These are phyloP conservation scores for Prenolepis imparis DNA, from an alignment of 2,888 invertebrate species.

Conservation along the genomic window DNA sequence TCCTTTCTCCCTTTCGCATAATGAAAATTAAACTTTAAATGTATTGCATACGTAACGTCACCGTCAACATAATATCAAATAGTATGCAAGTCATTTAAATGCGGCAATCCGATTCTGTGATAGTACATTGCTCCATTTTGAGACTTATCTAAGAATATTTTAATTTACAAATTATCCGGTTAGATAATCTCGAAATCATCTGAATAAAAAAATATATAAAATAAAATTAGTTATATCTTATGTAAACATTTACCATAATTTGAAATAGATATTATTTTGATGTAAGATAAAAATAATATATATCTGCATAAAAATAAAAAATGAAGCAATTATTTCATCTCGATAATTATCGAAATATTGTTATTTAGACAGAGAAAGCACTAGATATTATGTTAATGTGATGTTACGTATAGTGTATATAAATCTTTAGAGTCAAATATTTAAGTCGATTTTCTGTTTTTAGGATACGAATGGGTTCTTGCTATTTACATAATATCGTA, in stretches of 20 bases:
- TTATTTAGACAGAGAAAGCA: neutral
- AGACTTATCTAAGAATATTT: neutral
- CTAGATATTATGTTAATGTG: neutral
- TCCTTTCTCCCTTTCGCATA: neutral
- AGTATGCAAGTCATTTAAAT: neutral
- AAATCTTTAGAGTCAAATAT: neutral
- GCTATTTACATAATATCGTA: slow-evolving; percentile 88
- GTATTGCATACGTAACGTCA: neutral
- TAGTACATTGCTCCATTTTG: neutral
- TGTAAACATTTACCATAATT: no score
- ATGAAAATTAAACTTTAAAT: neutral
- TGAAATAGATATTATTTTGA: neutral
- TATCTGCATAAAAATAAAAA: neutral
- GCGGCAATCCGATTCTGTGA: neutral
- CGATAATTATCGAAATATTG: neutral
- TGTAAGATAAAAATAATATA: neutral
- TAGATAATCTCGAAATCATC: neutral
- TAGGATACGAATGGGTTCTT: slow-evolving; percentile 83
- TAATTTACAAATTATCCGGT: neutral
- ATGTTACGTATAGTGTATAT: neutral
- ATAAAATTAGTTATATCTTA: neutral
- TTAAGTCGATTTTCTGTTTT: slow-evolving; percentile 32
- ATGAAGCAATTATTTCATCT: neutral
- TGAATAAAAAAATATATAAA: neutral
- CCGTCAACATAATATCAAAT: neutral